Conservation (phyloP, 2,797 vertebrate genomes). For the Macropus fuliginosus region DNA sequence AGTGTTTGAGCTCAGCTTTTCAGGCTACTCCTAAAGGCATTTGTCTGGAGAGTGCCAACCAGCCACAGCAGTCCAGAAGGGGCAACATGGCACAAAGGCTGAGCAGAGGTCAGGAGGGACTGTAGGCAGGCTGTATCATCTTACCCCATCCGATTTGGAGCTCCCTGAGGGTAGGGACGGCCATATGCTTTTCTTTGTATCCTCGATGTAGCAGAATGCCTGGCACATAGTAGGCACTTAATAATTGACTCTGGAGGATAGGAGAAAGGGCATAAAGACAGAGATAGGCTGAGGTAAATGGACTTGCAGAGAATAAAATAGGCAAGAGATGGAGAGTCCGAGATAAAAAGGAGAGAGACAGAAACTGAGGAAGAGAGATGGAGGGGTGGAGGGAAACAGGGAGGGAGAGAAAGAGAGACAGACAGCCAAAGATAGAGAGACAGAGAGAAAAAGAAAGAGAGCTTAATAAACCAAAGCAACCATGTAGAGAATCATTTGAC, state of each 20-base stretch:
- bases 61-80: background rate
- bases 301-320: background rate
- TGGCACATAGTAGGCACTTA: background rate
- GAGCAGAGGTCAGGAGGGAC: background rate
- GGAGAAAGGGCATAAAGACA: background rate
- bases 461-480: background rate
- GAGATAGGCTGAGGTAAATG: background rate
- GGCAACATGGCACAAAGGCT: background rate
- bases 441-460: background rate
- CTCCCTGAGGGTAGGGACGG: background rate
- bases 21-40: background rate
- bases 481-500: background rate
- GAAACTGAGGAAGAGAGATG: background rate
- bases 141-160: background rate
- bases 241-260: background rate
- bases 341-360: background rate
- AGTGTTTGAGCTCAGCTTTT: conserved; percentile 10
- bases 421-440: background rate
- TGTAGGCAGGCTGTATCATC: background rate
- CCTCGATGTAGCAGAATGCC: background rate
- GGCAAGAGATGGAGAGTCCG: background rate
- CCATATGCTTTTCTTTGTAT: background rate
- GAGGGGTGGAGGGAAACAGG: background rate
- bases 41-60: background rate
- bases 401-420: background rate